Base-by-base conservation (phyloP, 2,888 invertebrate genomes). In the Trachelus stipa region DNA sequence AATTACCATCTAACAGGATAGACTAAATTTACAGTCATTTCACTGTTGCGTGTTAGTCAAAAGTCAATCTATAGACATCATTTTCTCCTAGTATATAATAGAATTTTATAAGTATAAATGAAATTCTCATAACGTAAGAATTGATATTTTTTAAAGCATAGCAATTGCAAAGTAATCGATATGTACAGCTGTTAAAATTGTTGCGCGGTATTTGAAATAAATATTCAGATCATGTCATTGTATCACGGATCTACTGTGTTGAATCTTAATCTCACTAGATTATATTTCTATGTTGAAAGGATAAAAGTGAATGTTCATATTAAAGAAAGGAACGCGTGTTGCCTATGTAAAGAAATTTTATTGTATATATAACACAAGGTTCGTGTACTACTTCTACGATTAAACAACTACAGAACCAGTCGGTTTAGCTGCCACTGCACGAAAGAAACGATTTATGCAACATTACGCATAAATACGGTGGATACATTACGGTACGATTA, bases 361-460 rank as follows among this genome's bases (percentile, higher is more conserved):
- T 74, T 75, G 75, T 77, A 77, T 77, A 37, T 74, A 81, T 84
- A 87, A 88, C 87, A 88, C 86, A 86, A 88, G 85, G 83, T 80
- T 86, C 86, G 83, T 87, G 85, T 87, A 85, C 82, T 81, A 83
- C 81, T 83, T 84, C 84, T 86, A 88, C 85, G 84, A 87, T 87
- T 77, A 74, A 73, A 77, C 80, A 84, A 86, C 84, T 86, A 88
- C 87, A 87, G 84, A 87, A 86, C 86, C 87, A 86, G 85, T 88
- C 86, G 81, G 81, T 71, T 78, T 76, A 78, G 78, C 78, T 78
- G 78, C 78, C 76, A 78, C 75, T 76, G 40, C 73, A 40, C 74
- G 69, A 69, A 71, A 75, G 73, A 73, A 78, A 76, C 71, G 69
- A 75, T 77, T 73, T 76, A 73, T 40, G 71, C 71, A 31, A 73